These are phyloP conservation scores for Hippoglossus stenolepis DNA, from an alignment of 2,113 vertebrate genomes.

Conservation along the genomic window DNA sequence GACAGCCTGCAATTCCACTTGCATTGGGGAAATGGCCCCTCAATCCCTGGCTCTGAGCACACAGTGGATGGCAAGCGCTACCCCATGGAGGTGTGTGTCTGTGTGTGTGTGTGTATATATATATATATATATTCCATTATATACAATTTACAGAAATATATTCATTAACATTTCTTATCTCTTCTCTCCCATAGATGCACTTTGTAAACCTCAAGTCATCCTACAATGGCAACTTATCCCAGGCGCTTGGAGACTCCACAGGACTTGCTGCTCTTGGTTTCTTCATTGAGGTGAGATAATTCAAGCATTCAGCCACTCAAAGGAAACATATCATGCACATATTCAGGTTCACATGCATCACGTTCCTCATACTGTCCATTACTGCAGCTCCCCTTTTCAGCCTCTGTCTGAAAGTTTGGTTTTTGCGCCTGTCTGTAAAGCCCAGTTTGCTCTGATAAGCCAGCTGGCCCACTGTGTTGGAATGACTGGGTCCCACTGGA, in stretches of 20 bases:
- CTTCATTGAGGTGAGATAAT: constrained; percentile 61
- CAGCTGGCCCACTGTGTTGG: no score
- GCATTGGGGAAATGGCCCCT: constrained; percentile 76
- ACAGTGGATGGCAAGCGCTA: constrained; percentile 67
- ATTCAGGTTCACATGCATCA: no score
- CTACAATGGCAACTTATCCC: constrained; percentile 13
- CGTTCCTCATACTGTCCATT: no score
- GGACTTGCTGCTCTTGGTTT: constrained; percentile 77
- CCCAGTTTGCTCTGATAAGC: no score
- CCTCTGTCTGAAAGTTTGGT: no score
- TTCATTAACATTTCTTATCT: neutral
- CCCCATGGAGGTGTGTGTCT: constrained; percentile 78
- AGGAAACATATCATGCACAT: no score
- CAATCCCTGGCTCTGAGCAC: constrained; percentile 77
- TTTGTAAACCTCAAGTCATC: constrained; percentile 73
- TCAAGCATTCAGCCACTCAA: neutral
- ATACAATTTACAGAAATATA: no score
- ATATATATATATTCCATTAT: no score
- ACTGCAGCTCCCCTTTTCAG: neutral
- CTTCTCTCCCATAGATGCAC: constrained; percentile 74
- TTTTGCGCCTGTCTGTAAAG: no score
- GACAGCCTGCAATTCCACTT: constrained; percentile 77
- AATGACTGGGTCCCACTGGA: no score
- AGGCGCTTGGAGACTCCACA: constrained; percentile 34
- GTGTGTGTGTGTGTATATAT: constrained; percentile 32